phyloP scores from a whole-genome alignment of 2,113 vertebrate species.

The Piliocolobus tephrosceles region DNA sequence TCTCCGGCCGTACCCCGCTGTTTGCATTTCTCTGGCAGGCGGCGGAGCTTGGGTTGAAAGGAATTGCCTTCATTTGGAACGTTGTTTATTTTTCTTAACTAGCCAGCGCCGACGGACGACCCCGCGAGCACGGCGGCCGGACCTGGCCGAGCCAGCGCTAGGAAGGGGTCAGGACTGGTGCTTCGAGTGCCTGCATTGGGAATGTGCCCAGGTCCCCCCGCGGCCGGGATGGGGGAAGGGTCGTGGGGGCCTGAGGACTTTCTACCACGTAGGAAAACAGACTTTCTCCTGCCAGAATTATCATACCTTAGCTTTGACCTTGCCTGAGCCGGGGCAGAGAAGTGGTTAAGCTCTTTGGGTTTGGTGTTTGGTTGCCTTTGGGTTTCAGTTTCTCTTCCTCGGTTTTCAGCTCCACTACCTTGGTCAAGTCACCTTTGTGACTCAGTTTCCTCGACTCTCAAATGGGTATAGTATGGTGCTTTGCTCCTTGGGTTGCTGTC shows the following conservation, averaged over 20 bases:
- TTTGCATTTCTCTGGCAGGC: constrained; percentile 85
- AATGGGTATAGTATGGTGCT: neutral
- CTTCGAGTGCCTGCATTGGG: neutral
- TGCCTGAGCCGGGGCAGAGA: neutral
- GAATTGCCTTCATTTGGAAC: constrained; percentile 85
- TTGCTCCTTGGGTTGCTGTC: neutral
- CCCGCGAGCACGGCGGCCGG: constrained; percentile 59
- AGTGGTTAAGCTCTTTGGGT: neutral
- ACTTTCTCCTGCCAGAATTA: neutral
- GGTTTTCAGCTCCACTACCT: neutral
- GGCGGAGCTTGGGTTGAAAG: constrained; percentile 84
- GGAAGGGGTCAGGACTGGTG: constrained; percentile 54
- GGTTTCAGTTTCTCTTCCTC: neutral
- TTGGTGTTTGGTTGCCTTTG: neutral
- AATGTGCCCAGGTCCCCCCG: constrained; percentile 42
- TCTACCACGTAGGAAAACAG: neutral
- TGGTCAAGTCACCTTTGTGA: neutral
- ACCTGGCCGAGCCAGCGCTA: neutral
- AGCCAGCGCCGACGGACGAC: constrained; percentile 83
- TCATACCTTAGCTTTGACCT: constrained; percentile 55
- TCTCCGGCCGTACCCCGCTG: constrained; percentile 75
- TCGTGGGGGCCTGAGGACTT: neutral
- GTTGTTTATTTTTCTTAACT: constrained; percentile 89
- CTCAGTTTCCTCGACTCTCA: constrained; percentile 48
- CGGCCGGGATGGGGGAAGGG: neutral